A percentile compares a stretch with the other conserved stretches of the same genome.
Evolutionary conservation across 2,888 invertebrate species (phyloP).

Genomic region (Pheosia gnoma): DNA sequence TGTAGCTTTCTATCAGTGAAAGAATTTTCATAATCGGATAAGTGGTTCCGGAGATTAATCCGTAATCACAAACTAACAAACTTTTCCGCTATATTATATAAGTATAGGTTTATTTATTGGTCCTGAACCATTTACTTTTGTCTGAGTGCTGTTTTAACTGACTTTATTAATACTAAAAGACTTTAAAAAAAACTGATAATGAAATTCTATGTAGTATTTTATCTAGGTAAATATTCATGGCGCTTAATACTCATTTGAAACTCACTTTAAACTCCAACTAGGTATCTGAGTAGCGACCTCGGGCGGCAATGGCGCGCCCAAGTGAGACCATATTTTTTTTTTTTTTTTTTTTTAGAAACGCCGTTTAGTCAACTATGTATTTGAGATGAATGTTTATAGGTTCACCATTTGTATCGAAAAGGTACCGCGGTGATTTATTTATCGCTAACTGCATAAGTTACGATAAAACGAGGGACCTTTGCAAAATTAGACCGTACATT

Average conservation of each 20-base stretch:
- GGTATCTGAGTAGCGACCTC: constrained; percentile 27
- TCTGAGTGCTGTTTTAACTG: no score
- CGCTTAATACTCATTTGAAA: constrained; percentile 22
- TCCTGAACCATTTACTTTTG: no score
- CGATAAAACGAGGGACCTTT: constrained; percentile 36
- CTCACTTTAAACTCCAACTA: constrained; percentile 20
- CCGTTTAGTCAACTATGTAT: constrained; percentile 70
- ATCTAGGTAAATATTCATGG: no score
- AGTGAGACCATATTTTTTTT: constrained; percentile 62
- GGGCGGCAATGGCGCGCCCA: constrained; percentile 57
- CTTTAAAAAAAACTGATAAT: no score
- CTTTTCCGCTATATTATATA: no score
- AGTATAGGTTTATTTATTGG: no score
- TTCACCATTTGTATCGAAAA: constrained; percentile 57
- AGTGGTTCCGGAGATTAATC: no score
- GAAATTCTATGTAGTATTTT: no score
- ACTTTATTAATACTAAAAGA: no score
- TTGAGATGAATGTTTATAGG: constrained; percentile 69
- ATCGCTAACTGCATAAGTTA: constrained; percentile 43
- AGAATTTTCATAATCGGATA: no score
- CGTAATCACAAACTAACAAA: no score
- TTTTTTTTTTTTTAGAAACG: constrained; percentile 62
- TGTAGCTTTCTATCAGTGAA: no score
- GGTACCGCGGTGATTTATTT: constrained; percentile 55
- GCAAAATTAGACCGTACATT: constrained; percentile 27